These are phyloP conservation scores for Hedya salicella DNA, from an alignment of 2,888 invertebrate species.

Conservation along the genomic window DNA sequence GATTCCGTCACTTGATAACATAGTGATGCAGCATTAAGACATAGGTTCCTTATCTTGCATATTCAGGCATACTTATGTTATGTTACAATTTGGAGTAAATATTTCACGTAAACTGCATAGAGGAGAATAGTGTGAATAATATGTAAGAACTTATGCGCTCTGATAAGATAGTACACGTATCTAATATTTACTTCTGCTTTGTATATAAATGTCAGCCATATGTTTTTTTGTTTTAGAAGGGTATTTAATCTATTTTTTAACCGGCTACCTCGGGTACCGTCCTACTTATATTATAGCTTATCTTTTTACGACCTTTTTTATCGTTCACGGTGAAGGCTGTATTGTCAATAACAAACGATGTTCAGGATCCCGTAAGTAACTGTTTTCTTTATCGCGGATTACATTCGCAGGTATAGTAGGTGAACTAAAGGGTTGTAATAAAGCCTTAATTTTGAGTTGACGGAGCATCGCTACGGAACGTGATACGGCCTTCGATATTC, in stretches of 20 bases:
- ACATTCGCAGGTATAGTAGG: constrained; percentile 55
- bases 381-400: constrained; percentile 62
- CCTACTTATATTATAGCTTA: constrained; percentile 45
- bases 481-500: constrained; percentile 64
- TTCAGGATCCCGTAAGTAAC: constrained; percentile 57
- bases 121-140: background rate
- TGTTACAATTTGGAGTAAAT: constrained; percentile 11
- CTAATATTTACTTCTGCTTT: background rate
- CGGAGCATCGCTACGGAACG: constrained; percentile 59
- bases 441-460: constrained; percentile 59
- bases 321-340: constrained; percentile 49
- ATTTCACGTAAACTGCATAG: constrained; percentile 5
- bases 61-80: constrained; percentile 1
- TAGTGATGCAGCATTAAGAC: constrained; percentile 16
- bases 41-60: constrained; percentile 21
- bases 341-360: constrained; percentile 52
- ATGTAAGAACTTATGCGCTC: background rate
- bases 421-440: constrained; percentile 67
- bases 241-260: constrained; percentile 27
- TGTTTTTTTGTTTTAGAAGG: constrained; percentile 20
- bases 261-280: constrained; percentile 32
- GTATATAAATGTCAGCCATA: background rate
- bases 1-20: constrained; percentile 49
- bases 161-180: constrained; percentile 15
- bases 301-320: constrained; percentile 50